Conservation (phyloP, 2,888 invertebrate genomes). For the Dryobota labecula region DNA sequence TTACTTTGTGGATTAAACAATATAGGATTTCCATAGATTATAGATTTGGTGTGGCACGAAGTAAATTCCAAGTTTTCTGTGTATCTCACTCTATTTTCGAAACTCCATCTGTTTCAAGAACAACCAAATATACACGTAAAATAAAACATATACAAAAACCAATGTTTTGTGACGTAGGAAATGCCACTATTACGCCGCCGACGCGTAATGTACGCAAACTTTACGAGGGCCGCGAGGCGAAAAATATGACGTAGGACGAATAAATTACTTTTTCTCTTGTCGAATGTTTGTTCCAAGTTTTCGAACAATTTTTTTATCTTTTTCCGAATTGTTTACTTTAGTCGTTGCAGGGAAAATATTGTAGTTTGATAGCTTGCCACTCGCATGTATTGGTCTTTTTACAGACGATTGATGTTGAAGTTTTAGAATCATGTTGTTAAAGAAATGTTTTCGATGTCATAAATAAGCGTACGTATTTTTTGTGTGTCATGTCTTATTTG, state of each 20-base stretch:
- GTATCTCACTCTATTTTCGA: background rate
- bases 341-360: conserved; percentile 70
- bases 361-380: conserved; percentile 76
- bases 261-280: conserved; percentile 79
- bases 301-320: conserved; percentile 67
- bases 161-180: conserved; percentile 70
- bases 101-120: background rate
- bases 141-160: conserved; percentile 45
- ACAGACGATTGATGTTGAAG: conserved; percentile 13
- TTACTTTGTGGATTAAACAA: background rate
- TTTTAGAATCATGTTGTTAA: conserved; percentile 20
- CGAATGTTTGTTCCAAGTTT: conserved; percentile 71
- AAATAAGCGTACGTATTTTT: conserved; percentile 4
- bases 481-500: too few relatives aligned
- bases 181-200: conserved; percentile 62
- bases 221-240: conserved; percentile 68
- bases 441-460: background rate
- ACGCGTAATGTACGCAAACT: conserved; percentile 68
- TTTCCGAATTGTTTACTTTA: conserved; percentile 72
- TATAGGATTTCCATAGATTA: background rate
- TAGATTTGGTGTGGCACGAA: background rate
- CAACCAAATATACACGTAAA: conserved; percentile 22
- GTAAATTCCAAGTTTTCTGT: background rate
- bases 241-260: conserved; percentile 79
- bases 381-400: conserved; percentile 71